phyloP scores from a whole-genome alignment of 2,797 vertebrate genomes.

The Balearica regulorum region DNA sequence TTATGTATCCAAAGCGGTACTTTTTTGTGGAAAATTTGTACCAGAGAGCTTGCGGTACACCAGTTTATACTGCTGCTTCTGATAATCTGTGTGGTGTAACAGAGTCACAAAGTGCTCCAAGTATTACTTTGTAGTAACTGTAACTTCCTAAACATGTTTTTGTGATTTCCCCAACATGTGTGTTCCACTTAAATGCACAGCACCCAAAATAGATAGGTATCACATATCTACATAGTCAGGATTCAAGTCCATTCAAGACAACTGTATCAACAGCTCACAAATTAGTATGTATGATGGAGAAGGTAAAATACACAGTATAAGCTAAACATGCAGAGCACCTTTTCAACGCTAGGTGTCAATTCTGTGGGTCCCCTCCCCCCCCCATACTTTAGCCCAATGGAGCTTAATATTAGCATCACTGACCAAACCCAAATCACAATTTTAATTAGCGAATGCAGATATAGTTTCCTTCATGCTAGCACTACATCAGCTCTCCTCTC shows the following conservation, averaged over 20 bases:
- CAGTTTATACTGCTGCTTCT: background rate
- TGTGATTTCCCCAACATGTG: background rate
- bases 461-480: background rate
- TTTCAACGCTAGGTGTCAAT: background rate
- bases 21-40: background rate
- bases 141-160: background rate
- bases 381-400: background rate
- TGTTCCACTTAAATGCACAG: background rate
- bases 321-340: background rate
- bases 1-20: background rate
- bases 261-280: background rate
- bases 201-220: background rate
- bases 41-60: background rate
- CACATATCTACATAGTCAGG: background rate
- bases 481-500: background rate
- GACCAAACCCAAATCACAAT: background rate
- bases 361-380: background rate
- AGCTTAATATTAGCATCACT: background rate
- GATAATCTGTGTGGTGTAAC: background rate
- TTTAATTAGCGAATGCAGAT: background rate
- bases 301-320: background rate
- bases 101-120: background rate
- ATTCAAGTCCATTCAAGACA: background rate
- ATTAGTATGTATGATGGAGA: background rate
- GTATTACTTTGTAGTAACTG: background rate